A percentile compares a stretch with the other conserved stretches of the same genome.
Evolutionary conservation across 2,113 vertebrate genomes (phyloP).

Genomic region (Rhizomys pruinosus): DNA sequence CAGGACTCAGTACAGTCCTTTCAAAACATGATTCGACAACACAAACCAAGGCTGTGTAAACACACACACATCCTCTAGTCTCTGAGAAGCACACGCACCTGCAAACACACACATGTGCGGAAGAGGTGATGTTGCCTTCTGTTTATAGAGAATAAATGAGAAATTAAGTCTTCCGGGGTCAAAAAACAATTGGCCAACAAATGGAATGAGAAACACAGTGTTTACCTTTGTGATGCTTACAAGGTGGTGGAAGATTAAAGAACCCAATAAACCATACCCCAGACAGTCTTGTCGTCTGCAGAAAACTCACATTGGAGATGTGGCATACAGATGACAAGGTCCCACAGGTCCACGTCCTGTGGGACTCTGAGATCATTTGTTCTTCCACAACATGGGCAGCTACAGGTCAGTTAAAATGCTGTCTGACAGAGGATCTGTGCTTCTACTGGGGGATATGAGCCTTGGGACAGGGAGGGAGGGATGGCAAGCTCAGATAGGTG

Average conservation of each 20-base stretch:
- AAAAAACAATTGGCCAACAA: background rate
- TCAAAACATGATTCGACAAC: background rate
- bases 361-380: background rate
- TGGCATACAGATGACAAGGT: background rate
- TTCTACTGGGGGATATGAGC: rapidly evolving
- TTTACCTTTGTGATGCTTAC: background rate
- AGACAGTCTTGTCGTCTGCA: background rate
- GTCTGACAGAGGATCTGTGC: background rate
- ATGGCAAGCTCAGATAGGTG: background rate
- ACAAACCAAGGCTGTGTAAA: background rate
- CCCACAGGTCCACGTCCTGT: rapidly evolving
- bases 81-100: background rate
- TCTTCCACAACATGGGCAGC: background rate
- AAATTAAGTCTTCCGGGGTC: background rate
- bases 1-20: background rate
- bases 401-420: background rate
- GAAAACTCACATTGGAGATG: background rate
- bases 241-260: background rate
- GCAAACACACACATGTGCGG: background rate
- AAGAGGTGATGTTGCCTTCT: background rate
- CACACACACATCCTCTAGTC: background rate
- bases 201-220: background rate
- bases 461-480: background rate
- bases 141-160: constrained; percentile 11
- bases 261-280: background rate